Evolutionary conservation across 2,888 invertebrate species (phyloP), one percentile per base, ranked within the genome.

Genomic region (Leucania comma): DNA sequence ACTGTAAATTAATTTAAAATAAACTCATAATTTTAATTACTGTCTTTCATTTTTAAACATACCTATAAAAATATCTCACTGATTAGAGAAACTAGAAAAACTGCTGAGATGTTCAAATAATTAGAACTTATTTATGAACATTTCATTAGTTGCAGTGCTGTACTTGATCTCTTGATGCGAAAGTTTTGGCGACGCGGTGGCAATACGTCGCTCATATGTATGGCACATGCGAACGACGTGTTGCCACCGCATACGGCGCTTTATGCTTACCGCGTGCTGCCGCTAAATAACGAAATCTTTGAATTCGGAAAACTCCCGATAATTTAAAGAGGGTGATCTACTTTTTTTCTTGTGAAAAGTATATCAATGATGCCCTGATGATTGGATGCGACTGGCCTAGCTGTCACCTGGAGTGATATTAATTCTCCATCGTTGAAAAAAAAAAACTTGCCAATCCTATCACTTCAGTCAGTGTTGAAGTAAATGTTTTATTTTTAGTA

Each of bases 331-430:
- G 89, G 5, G 88, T 90, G 54, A 84, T 86, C 2, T 87, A 88
- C 10, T 92, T 88, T 65, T 94, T 94, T 72, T 89, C 83, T 29
- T 94, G 94, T 51, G 91, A 92, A 1, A 89, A 89, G 71, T 83
- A 88, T 32, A 78, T 91, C 4, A 82, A 82, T 3, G 88, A 89
- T 10, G 78, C 90, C 0, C 85, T 83, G 0, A 94, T 94, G 93
- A 94, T 94, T 48, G 94, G 91, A 0, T 94, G 94, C 53, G 94
- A 94, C 75, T 90, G 87, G 0, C 83, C 89, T 0, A 74, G 78
- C 0, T 94, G 94, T 65, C 62, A 35, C 0, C 65, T 87, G 3
- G 90, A 94, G 66, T 94, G 94, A 94, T 94, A 88, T 72, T 94
- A 94, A 59, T 94, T 92, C 63, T 58, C 85, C n/a, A n/a, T n/a